Evolutionary conservation across 2,113 vertebrate genomes (phyloP), one percentile per base, ranked within the genome.

Genomic region (Athene noctua): DNA sequence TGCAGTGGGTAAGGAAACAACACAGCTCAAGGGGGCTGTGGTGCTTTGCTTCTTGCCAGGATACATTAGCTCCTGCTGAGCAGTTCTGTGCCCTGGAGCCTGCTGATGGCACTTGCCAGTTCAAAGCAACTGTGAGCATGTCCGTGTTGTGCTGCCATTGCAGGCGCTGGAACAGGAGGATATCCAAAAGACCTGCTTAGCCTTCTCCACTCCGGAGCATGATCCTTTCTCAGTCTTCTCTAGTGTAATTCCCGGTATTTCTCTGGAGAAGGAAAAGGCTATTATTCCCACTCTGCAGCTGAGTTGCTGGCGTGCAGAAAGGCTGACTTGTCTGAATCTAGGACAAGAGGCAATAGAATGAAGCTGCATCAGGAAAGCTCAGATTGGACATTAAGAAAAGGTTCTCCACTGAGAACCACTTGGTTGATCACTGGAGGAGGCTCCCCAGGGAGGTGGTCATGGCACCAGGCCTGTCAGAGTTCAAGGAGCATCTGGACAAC

Each of bases 401-500:
- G 16, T 9, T 88, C 62, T 88, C 75, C 42, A 49, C 16, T 25
- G 34, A 47, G 34, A 51, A 7, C 44, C 44, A 9, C 10, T 59
- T 59, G 34, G 25, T 26, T 0, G 0, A 34, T 80, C 34, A 34
- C 30, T 75, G n/a, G 27, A 81, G 66, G 11, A 67, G 42, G 27
- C 36, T 79, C 4, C 14, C 14, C 15, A 20, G 51, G 36, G 27
- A 81, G 57, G 23, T 10, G 7, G 61, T 58, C 29, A 32, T 3
- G 9, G 42, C 42, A 79, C 11, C 52, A 85, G 63, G 32, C 34
- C 47, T 88, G 26, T 12, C 38, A 38, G 16, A 49, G 44, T 55
- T 59, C 66, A 68, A 67, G 57, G 19, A 44, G 44, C 0, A 0
- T 78, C 22, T 71, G 10, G 25, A 47, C 0, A 1, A 40, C 2